phyloP scores from a whole-genome alignment of 2,888 invertebrate species.

The Morpho deidamia region DNA sequence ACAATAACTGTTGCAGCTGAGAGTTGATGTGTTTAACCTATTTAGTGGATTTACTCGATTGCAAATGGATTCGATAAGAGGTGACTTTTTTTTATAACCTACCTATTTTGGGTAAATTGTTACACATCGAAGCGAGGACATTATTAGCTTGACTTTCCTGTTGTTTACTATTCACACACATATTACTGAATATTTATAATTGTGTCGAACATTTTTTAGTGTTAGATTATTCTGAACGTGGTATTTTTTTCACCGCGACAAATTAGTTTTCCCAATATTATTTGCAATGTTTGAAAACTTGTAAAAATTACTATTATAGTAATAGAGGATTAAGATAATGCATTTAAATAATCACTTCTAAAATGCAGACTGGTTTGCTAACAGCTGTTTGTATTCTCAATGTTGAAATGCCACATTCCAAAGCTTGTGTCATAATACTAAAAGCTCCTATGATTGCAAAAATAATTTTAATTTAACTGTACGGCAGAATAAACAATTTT shows the following conservation, averaged over 20 bases:
- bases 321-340: too few relatives aligned
- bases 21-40: slow-evolving; percentile 44
- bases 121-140: slow-evolving; percentile 45
- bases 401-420: neutral
- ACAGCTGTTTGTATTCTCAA: slow-evolving; percentile 15
- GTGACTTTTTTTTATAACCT: slow-evolving; percentile 55
- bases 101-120: slow-evolving; percentile 34
- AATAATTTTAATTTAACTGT: too few relatives aligned
- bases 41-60: slow-evolving; percentile 36
- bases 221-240: slow-evolving; percentile 1
- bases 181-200: neutral
- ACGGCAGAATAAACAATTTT: too few relatives aligned
- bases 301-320: neutral
- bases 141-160: slow-evolving; percentile 31
- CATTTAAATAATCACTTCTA: neutral
- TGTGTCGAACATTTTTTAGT: neutral
- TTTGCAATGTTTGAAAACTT: neutral
- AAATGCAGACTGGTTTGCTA: neutral
- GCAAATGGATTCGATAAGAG: slow-evolving; percentile 62
- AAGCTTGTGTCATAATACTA: too few relatives aligned
- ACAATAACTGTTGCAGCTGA: slow-evolving; percentile 31
- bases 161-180: slow-evolving; percentile 4
- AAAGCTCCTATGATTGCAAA: too few relatives aligned
- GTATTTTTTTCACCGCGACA: neutral
- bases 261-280: too few relatives aligned